Base-by-base conservation (phyloP, 1,140 invertebrate species). In the Saxidomus purpurata region DNA sequence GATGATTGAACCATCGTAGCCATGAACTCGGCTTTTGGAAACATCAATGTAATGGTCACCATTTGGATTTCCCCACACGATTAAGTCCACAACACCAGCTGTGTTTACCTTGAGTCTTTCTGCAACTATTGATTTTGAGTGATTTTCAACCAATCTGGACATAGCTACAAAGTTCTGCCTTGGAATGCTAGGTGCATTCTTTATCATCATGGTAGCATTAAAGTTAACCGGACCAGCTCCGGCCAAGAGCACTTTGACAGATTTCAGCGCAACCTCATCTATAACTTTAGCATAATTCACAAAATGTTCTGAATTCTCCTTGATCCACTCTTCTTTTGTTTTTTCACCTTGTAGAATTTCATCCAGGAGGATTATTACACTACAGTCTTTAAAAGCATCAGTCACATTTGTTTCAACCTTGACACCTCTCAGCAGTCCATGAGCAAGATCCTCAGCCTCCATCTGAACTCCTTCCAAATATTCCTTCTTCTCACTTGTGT, bases 41-140 rank as follows among this genome's bases (percentile, higher is more conserved):
- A 94, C 59, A 79, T 96, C 95, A 82, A 94, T 82, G 89, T 90
- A 94, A 63, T 92, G 87, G 31, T 89, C 92, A 1, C 93, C 93
- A 89, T 92, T 94, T 11, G 93, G 89, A 87, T 94, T 95, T 31
- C 95, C 95, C 95, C 95, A 96, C 8, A 95, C 80, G n/a, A 95
- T 92, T 1, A 95, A 69, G 87, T 96, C 93, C 1, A 95, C 94
- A 47, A 95, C 93, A 28, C 93, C 92, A 31, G 92, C 92, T 25
- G 95, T 87, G 84, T 95, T 95, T 2, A 95, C 93, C 15, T 92
- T 93, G 47, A 95, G 88, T 59, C 90, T 90, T 47, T 95, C 90
- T 15, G 93, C 94, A 55, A 95, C 89, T 13, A 95, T 91, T 47
- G 93, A 91, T 86, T 95, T 96, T 2, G 94, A 94, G 69, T 93